Evolutionary conservation across 1,140 invertebrate species (phyloP), one percentile per base, ranked within the genome.

Genomic region (Phymorhynchus buccinoides): DNA sequence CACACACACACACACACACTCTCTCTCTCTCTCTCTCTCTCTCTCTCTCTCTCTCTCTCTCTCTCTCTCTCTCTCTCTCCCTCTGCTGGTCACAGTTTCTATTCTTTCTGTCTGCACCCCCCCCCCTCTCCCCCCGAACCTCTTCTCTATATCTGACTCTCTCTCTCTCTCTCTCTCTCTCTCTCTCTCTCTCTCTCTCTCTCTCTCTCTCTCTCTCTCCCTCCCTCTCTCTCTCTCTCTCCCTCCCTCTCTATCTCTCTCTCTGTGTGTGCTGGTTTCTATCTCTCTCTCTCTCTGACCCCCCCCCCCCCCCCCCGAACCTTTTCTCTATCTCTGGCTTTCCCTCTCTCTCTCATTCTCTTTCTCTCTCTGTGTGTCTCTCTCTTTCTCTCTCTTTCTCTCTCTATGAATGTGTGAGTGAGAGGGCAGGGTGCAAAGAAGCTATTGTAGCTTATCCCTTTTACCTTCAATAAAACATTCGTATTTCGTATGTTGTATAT

Each of bases 201-300:
- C 83, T 84, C 83, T 84, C 83, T 84, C 83, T 78, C 83, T 78
- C 83, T 78, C 71, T 84, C 83, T 77, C 83, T 84, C 83, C 42
- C 39, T 75, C 81, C 68, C 81, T 83, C 78, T 80, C 41, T 80
- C 79, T 80, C 73, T 75, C 12, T 75, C 73, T 75, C 6, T 75
- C 73, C 30, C 73, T 75, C 48, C 22, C 48, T 52, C 48, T 52
- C 48, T 52, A 9, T 52, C 48, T 52, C 22, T 52, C 48, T 14
- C 22, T 14, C 22, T 66, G 18, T 12, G 4, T 7, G 4, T 7
- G 9, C n/a, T 30, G 16, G 18, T 66, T 3, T 27, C 22, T 27
- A 22, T 12, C 62, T 66, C 7, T 12, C 62, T 12, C 62, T 12
- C n/a, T 66, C 62, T 6, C 3, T 66, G 18, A 22, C 62, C 7